Evolutionary conservation across 2,113 vertebrate species (phyloP), one percentile per base, ranked within the genome.

Genomic region (Ictidomys tridecemlineatus): DNA sequence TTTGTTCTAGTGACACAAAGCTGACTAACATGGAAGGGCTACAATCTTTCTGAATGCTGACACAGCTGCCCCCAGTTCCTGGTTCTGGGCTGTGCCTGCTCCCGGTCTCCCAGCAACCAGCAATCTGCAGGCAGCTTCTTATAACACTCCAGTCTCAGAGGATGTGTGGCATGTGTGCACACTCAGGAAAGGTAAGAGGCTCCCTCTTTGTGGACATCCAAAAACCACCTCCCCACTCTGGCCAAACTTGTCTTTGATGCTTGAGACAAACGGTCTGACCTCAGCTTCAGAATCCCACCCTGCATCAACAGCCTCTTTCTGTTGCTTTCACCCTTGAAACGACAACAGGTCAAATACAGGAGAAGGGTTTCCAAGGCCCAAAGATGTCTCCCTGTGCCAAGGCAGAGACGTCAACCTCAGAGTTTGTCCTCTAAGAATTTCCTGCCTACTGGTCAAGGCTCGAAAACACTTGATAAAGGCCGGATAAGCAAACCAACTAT

Each of bases 371-470:
- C 87, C 13, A 26, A 1, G 12, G 76, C 34, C 45, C 45, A 10
- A 0, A 0, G 45, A 18, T 9, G 42, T 45, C 58, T 84, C 65
- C 8, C 78, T 8, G 22, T 63, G 56, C 74, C 20, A 9, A 76
- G 65, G 58, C 3, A 2, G 12, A 39, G 53, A 9, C 16, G 4
- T 45, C 8, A n/a, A 16, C 70, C 88, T 77, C 63, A n/a, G 34
- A 45, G 20, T 77, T 58, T 14, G 28, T 83, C 58, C 79, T 92
- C 34, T 20, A 39, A 74, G 56, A 78, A 80, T 51, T 96, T 97
- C 88, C 97, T 87, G 94, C 65, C 90, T 32, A 14, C 32, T 39
- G 76, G 30, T 72, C 88, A 93, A 94, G 94, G 88, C 77, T 85
- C 58, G 93, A 39, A 24, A 74, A 72, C 0, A 1, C 77, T 42